These are phyloP conservation scores for Abramis brama DNA, from an alignment of 2,113 vertebrate species.

Conservation along the genomic window DNA sequence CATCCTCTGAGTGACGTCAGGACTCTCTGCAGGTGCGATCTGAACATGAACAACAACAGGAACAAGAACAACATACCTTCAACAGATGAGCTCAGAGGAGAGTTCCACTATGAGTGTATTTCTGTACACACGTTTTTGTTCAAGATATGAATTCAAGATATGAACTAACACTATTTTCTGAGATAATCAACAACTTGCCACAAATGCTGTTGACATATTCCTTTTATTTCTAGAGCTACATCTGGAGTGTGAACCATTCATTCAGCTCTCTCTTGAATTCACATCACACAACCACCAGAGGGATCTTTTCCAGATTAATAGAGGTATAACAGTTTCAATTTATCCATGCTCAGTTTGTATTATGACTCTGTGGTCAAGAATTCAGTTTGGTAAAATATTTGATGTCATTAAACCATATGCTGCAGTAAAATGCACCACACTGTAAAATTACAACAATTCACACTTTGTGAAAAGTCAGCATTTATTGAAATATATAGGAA, in stretches of 20 bases:
- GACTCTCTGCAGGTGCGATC: slow-evolving; percentile 91
- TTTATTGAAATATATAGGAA: not conserved
- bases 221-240: not conserved
- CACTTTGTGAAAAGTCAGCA: not conserved
- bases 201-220: not conserved
- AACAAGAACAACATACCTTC: not conserved
- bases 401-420: not conserved
- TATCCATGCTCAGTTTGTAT: not conserved
- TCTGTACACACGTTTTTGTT: not conserved
- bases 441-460: not conserved
- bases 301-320: not conserved
- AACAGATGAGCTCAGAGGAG: no score
- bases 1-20: slow-evolving; percentile 86
- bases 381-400: not conserved
- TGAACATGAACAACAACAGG: slow-evolving; percentile 56
- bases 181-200: not conserved
- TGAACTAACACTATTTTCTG: not conserved
- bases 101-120: not conserved
- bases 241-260: not conserved
- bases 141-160: not conserved
- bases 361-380: not conserved
- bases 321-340: not conserved
- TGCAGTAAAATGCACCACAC: not conserved
- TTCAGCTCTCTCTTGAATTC: not conserved
- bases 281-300: not conserved